Base-by-base conservation (phyloP, 2,888 invertebrate genomes). In the Hipparchia semele region DNA sequence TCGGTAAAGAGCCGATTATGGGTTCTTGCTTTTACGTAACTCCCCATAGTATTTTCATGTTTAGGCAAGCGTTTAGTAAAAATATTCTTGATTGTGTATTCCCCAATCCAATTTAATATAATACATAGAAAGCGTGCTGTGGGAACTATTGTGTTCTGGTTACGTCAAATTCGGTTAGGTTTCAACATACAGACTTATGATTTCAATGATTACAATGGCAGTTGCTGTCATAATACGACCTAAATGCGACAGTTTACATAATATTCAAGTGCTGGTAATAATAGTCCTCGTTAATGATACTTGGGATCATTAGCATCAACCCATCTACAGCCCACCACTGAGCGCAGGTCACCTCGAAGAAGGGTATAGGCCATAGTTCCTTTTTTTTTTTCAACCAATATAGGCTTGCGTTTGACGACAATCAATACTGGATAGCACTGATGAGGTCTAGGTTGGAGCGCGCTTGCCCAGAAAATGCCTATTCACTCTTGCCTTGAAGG, bases 51-150 rank as follows among this genome's bases (percentile, higher is more conserved):
- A 49, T 61, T 69, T 53, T 60, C 51, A 65, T 33, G 77, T 81
- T 73, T 70, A 59, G 59, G 58, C 68, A 58, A 75, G 61, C 60
- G 61, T 60, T 67, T 56, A 67, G 66, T 82, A 84, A 82, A 84
- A 82, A 81, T 77, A 78, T 82, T 79, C 81, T 82, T 85, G 84
- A 85, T 85, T 84, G 81, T 83, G 78, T 77, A 81, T 80, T 75
- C 78, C 78, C 79, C 80, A 80, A 84, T 80, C 78, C 73, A 78
- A 77, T 76, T 79, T 73, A 61, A 69, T 53, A 33, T 33, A 53
- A 65, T 84, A 81, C 83, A 85, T 85, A 84, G 86, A 86, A 86
- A 85, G 85, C 83, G 84, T 75, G 78, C 73, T 80, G 81, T 82
- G 83, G 79, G 82, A 86, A 79, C 79, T 78, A 80, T 78, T 82